Conservation (phyloP, 2,113 vertebrate species). For the Pholis gunnellus region DNA sequence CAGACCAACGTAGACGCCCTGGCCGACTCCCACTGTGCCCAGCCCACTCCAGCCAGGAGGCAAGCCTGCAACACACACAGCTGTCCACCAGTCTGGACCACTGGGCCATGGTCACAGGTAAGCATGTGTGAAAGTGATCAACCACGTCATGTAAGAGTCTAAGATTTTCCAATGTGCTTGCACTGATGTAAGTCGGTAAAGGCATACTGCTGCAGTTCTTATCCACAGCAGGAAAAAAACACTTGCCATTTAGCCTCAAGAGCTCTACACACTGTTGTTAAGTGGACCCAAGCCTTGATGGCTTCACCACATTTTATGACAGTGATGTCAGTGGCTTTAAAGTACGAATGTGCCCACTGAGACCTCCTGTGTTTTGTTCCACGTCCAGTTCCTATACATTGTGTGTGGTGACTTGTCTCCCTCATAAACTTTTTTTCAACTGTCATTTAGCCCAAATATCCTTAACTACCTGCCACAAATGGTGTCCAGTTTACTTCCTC, state of each 20-base stretch:
- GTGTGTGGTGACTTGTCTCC: conserved; percentile 37
- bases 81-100: conserved; percentile 88
- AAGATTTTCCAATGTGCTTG: neutral
- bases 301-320: conserved; percentile 63
- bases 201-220: neutral
- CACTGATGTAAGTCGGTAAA: neutral
- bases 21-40: conserved; percentile 77
- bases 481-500: conserved; percentile 53
- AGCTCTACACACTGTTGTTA: conserved; percentile 23
- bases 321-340: conserved; percentile 66
- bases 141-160: neutral
- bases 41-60: conserved; percentile 70
- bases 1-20: conserved; percentile 71
- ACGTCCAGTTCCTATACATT: conserved; percentile 42
- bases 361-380: conserved; percentile 42
- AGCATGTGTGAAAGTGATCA: conserved; percentile 36
- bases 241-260: conserved; percentile 13
- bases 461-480: conserved; percentile 42
- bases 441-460: conserved; percentile 42
- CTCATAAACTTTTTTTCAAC: conserved; percentile 40
- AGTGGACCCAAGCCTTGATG: conserved; percentile 38
- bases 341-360: conserved; percentile 51
- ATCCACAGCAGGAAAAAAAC: neutral
- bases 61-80: conserved; percentile 84
- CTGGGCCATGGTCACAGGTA: conserved; percentile 90